Evolutionary conservation across 1,140 invertebrate genomes (phyloP).

Genomic region (Drosophila yakuba): DNA sequence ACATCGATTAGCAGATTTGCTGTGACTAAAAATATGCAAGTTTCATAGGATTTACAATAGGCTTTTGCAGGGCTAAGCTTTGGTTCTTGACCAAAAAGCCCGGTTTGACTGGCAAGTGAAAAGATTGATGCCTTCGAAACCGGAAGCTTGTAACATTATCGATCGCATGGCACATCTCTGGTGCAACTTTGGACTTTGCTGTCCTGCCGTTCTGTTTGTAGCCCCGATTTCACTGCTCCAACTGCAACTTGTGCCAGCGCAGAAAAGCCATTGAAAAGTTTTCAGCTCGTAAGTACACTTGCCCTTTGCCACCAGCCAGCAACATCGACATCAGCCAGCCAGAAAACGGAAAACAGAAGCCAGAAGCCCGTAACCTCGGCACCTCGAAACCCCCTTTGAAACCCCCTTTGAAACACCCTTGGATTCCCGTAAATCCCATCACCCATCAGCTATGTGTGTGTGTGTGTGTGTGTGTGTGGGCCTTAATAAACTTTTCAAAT

Average conservation of each 20-base stretch:
- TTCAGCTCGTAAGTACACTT: conserved; percentile 74
- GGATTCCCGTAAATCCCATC: not conserved
- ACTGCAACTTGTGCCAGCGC: conserved; percentile 21
- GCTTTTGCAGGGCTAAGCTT: too few relatives aligned
- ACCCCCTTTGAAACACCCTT: not conserved
- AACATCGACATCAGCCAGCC: not conserved
- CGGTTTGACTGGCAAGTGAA: not conserved
- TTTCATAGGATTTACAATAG: too few relatives aligned
- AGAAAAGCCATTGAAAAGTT: conserved; percentile 76
- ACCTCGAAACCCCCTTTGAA: not conserved
- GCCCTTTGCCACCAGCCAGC: conserved; percentile 27
- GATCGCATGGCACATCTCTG: conserved; percentile 20
- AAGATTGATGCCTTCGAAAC: not conserved
- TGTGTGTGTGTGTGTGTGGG: conserved; percentile 20
- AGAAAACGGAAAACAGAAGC: not conserved
- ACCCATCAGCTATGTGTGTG: not conserved
- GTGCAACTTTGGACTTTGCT: conserved; percentile 37
- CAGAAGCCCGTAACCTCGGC: not conserved
- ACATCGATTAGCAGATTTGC: too few relatives aligned
- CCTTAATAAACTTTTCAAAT: conserved; percentile 81
- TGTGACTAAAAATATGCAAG: too few relatives aligned
- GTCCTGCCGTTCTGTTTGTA: not conserved
- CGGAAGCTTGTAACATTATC: not conserved
- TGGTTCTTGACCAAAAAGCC: too few relatives aligned
- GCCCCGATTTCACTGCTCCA: not conserved